Evolutionary conservation across 1,140 invertebrate species (phyloP).

Genomic region (Atta colombica): DNA sequence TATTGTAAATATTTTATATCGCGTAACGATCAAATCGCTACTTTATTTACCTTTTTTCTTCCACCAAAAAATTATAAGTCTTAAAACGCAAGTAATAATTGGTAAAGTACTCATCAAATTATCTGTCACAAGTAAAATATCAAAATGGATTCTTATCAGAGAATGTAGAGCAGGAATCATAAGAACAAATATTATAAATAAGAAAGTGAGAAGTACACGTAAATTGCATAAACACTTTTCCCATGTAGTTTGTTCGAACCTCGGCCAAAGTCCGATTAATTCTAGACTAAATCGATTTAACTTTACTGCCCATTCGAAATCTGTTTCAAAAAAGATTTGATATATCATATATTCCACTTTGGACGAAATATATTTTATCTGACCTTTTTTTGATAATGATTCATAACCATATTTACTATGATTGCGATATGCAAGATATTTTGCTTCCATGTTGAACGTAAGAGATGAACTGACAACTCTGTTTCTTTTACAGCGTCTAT

Average conservation of each 20-base stretch:
- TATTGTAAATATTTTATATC: too few relatives aligned
- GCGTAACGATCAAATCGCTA: not conserved
- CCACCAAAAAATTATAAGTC: not conserved
- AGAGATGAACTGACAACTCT: not conserved
- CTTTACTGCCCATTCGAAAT: slow-evolving; percentile 33
- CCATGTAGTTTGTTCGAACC: not conserved
- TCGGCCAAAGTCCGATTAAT: slow-evolving; percentile 34
- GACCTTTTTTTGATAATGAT: not conserved
- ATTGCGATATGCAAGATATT: not conserved
- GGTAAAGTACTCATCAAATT: slow-evolving; percentile 38
- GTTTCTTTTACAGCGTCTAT: not conserved
- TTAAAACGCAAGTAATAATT: not conserved
- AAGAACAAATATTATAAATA: not conserved
- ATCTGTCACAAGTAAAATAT: slow-evolving; percentile 21
- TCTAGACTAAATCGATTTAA: slow-evolving; percentile 25
- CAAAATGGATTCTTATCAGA: not conserved
- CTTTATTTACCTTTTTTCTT: slow-evolving; percentile 31
- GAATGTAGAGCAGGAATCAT: slow-evolving; percentile 10
- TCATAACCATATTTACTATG: not conserved
- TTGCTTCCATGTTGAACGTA: not conserved
- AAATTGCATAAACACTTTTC: not conserved
- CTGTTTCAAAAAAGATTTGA: not conserved
- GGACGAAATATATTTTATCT: not conserved
- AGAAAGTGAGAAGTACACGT: not conserved
- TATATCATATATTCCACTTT: not conserved